phyloP scores from a whole-genome alignment of 2,797 vertebrate genomes.

The Ibycter americanus region DNA sequence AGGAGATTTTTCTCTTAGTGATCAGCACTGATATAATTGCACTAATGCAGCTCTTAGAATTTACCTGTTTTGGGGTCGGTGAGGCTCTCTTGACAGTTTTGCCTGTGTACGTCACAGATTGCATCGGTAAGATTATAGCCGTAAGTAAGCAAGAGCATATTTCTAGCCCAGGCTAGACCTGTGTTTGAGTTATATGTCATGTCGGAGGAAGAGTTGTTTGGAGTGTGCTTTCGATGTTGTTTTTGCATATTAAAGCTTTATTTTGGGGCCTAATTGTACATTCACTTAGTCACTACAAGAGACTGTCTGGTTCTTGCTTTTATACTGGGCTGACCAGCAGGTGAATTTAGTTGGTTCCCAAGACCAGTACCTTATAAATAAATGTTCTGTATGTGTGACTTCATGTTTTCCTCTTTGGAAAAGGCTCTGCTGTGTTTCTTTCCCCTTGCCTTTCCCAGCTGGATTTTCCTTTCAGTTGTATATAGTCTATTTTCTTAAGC shows the following conservation, averaged over 20 bases:
- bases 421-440: background rate
- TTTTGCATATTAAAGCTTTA: background rate
- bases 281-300: background rate
- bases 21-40: background rate
- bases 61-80: accelerated
- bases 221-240: background rate
- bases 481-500: background rate
- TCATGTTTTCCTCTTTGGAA: background rate
- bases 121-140: background rate
- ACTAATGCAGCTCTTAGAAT: background rate
- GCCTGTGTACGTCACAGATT: background rate
- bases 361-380: background rate
- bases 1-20: background rate
- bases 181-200: background rate
- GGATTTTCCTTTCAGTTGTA: background rate
- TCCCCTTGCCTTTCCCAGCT: background rate
- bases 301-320: background rate
- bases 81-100: background rate
- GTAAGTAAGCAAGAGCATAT: background rate
- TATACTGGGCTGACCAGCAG: background rate
- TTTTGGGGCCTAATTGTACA: background rate
- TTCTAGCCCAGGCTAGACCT: background rate
- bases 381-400: background rate
- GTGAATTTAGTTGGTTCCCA: background rate
- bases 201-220: background rate